Evolutionary conservation across 2,797 vertebrate genomes (phyloP).

Genomic region (Botia kubotai): DNA sequence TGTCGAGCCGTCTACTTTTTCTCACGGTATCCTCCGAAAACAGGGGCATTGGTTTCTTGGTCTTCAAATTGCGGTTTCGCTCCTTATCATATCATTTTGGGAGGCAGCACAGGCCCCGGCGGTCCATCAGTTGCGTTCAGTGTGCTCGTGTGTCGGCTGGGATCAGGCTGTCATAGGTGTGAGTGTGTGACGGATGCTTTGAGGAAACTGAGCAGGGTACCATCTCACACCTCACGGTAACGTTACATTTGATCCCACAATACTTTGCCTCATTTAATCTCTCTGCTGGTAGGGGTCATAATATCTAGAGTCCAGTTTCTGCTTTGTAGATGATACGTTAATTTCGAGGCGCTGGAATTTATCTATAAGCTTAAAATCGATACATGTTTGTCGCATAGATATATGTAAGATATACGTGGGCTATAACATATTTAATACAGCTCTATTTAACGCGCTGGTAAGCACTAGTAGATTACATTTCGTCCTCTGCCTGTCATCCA

Average conservation of each 20-base stretch:
- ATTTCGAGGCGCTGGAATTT: neutral
- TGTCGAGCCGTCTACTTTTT: conserved; percentile 65
- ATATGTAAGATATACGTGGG: conserved; percentile 15
- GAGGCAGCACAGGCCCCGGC: conserved; percentile 8
- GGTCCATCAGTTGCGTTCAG: conserved; percentile 28
- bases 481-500: neutral
- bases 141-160: conserved; percentile 53
- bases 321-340: neutral
- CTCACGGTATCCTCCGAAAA: conserved; percentile 61
- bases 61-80: neutral
- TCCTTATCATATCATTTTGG: conserved; percentile 17
- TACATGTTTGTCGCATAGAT: conserved; percentile 47
- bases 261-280: neutral
- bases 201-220: conserved; percentile 74
- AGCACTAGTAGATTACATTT: neutral
- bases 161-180: conserved; percentile 69
- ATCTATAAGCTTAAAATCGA: conserved; percentile 34
- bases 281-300: neutral
- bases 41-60: conserved; percentile 68
- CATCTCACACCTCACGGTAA: conserved; percentile 79
- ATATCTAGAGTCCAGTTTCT: neutral
- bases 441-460: neutral
- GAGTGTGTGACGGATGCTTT: conserved; percentile 78
- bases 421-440: neutral
- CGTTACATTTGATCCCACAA: conserved; percentile 54